Evolutionary conservation across 2,113 vertebrate genomes (phyloP).

Genomic region (Oncorhynchus masou): DNA sequence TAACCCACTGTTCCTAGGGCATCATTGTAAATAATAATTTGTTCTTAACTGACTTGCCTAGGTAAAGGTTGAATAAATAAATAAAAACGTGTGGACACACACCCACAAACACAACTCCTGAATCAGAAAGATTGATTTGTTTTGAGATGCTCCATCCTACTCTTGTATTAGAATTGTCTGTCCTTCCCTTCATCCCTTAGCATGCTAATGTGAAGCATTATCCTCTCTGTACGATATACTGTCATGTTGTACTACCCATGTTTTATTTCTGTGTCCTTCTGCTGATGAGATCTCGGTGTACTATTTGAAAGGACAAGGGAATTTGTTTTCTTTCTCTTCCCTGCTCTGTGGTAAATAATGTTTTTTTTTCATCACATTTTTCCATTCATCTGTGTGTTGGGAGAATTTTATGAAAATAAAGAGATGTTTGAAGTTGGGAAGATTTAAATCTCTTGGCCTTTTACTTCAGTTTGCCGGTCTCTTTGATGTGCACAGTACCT

Average conservation of each 20-base stretch:
- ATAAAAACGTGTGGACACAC: background rate
- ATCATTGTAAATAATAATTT: no score
- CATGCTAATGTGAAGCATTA: slow-evolving; percentile 48
- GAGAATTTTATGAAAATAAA: slow-evolving; percentile 61
- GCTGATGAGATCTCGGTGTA: background rate
- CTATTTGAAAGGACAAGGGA: slow-evolving; percentile 31
- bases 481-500: slow-evolving; percentile 50
- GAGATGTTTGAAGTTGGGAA: slow-evolving; percentile 59
- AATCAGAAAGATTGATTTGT: background rate
- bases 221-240: slow-evolving; percentile 53
- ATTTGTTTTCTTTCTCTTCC: slow-evolving; percentile 38
- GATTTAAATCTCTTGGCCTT: slow-evolving; percentile 48
- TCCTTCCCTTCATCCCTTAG: background rate
- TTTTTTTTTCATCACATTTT: slow-evolving; percentile 64
- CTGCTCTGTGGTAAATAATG: slow-evolving; percentile 67
- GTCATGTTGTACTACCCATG: slow-evolving; percentile 48
- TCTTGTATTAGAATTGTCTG: background rate
- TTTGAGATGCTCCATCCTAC: no score
- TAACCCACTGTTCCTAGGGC: no score
- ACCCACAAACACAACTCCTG: background rate
- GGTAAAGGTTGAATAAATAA: no score
- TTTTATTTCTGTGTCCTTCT: slow-evolving; percentile 49
- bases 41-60: no score
- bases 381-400: slow-evolving; percentile 44
- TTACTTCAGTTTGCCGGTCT: slow-evolving; percentile 30